A percentile compares a stretch with the other conserved stretches of the same genome.
Evolutionary conservation across 2,888 invertebrate species (phyloP).

Genomic region (Octonoba sinensis): DNA sequence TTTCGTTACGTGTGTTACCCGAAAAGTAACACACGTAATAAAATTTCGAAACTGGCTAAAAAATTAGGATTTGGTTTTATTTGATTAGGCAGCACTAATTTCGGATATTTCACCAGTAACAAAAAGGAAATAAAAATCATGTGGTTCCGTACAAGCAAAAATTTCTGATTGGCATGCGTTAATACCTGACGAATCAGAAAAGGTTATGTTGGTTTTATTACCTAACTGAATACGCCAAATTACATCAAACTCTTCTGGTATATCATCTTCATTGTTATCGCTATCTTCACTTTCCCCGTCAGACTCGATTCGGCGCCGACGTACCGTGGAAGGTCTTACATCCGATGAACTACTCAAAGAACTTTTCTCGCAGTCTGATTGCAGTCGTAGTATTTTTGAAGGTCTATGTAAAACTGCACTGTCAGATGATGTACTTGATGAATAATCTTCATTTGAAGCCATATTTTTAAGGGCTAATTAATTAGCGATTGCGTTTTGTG

Average conservation of each 20-base stretch:
- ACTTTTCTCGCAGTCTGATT: background rate
- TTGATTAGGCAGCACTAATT: too few relatives aligned
- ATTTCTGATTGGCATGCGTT: background rate
- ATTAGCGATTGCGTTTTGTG: too few relatives aligned
- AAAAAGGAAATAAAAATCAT: too few relatives aligned
- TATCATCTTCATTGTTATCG: background rate
- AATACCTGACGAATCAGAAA: background rate
- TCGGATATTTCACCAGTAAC: too few relatives aligned
- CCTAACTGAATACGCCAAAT: background rate
- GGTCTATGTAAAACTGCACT: too few relatives aligned
- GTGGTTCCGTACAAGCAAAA: background rate
- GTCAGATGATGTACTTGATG: constrained; percentile 2
- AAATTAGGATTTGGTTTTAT: too few relatives aligned
- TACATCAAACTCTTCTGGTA: background rate
- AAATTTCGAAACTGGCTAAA: too few relatives aligned
- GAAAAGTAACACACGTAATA: too few relatives aligned
- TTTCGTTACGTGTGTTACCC: too few relatives aligned
- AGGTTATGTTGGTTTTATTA: background rate
- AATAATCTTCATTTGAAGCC: too few relatives aligned
- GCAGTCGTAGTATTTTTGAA: too few relatives aligned
- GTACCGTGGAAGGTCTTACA: background rate
- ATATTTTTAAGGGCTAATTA: too few relatives aligned
- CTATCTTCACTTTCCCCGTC: background rate
- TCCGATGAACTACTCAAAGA: background rate
- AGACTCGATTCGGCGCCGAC: background rate